phyloP scores from a whole-genome alignment of 2,888 invertebrate genomes.

The Crioceris asparagi region DNA sequence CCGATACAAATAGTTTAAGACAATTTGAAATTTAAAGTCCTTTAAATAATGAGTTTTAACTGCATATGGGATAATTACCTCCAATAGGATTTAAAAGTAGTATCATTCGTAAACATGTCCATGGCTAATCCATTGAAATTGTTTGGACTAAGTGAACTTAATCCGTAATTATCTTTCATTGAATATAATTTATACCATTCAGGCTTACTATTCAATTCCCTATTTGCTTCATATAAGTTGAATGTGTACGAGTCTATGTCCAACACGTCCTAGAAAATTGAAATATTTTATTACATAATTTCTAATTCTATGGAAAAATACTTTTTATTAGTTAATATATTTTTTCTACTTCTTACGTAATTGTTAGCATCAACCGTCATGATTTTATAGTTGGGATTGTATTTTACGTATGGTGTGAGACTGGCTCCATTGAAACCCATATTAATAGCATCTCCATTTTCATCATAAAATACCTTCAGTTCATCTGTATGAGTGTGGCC shows the following conservation, averaged over 20 bases:
- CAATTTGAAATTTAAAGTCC: too few relatives aligned
- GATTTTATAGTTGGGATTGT: constrained; percentile 46
- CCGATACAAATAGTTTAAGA: too few relatives aligned
- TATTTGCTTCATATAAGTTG: background rate
- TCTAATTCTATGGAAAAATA: background rate
- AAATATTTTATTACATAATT: background rate
- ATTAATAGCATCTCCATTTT: constrained; percentile 47
- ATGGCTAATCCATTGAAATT: background rate
- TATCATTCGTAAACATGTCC: background rate
- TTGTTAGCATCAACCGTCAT: constrained; percentile 25
- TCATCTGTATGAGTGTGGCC: constrained; percentile 76
- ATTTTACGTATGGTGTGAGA: constrained; percentile 49
- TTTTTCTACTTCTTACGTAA: constrained; percentile 27
- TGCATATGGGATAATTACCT: too few relatives aligned
- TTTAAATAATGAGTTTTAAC: too few relatives aligned
- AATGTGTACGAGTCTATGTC: background rate
- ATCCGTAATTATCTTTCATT: background rate
- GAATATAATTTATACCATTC: background rate
- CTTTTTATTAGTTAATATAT: too few relatives aligned
- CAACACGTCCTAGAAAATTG: background rate
- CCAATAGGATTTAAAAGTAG: background rate
- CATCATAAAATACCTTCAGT: constrained; percentile 55
- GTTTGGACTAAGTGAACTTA: background rate
- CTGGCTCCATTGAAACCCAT: constrained; percentile 60
- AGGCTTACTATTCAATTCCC: background rate